phyloP scores from a whole-genome alignment of 2,113 vertebrate genomes.

The Lates calcarifer region DNA sequence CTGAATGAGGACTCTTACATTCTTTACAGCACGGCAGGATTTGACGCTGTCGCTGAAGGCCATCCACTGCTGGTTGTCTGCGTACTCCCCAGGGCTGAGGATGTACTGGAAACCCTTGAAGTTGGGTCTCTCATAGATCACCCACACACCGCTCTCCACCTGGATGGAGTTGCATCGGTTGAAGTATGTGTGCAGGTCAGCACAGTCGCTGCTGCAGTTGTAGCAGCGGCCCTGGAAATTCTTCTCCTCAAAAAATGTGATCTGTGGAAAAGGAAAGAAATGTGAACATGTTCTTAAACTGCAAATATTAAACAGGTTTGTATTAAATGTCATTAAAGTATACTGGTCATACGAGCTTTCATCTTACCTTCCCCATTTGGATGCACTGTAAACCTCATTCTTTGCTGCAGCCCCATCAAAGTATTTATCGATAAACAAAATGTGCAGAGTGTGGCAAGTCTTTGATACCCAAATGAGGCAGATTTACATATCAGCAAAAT shows the following conservation, averaged over 20 bases:
- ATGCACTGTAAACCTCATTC: slow-evolving; percentile 49
- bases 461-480: slow-evolving; percentile 77
- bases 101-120: slow-evolving; percentile 82
- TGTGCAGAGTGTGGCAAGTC: slow-evolving; percentile 72
- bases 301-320: background rate
- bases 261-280: slow-evolving; percentile 57
- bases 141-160: slow-evolving; percentile 81
- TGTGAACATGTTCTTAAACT: background rate
- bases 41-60: slow-evolving; percentile 80
- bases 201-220: slow-evolving; percentile 80
- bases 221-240: slow-evolving; percentile 84
- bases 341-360: background rate
- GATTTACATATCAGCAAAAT: slow-evolving; percentile 80
- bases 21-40: slow-evolving; percentile 80
- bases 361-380: slow-evolving; percentile 76
- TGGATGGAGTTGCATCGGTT: slow-evolving; percentile 78
- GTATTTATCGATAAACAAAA: slow-evolving; percentile 78
- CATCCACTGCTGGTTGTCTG: slow-evolving; percentile 82
- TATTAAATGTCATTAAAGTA: background rate
- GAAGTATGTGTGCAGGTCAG: slow-evolving; percentile 79
- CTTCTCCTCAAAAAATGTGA: slow-evolving; percentile 83
- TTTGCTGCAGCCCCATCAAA: slow-evolving; percentile 63
- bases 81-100: slow-evolving; percentile 81
- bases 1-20: slow-evolving; percentile 58
- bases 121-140: slow-evolving; percentile 81